A percentile compares a stretch with the other conserved stretches of the same genome.
These are phyloP conservation scores for Agrilus planipennis DNA, from an alignment of 1,140 invertebrate genomes.

Conservation along the genomic window DNA sequence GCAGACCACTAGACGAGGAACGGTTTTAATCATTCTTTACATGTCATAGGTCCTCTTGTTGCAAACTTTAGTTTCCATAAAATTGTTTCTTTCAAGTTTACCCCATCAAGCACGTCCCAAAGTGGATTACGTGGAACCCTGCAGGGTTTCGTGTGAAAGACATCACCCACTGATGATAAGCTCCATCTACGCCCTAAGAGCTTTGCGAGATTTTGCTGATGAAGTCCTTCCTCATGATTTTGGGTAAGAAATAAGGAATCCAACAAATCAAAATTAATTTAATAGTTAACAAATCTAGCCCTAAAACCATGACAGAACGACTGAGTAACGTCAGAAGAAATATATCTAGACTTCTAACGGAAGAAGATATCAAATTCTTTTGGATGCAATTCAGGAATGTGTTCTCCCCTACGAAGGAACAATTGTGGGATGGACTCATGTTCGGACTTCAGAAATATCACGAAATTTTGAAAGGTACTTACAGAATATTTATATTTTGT, in stretches of 20 bases:
- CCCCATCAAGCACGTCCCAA: too few relatives aligned
- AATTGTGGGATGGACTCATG: conserved; percentile 42
- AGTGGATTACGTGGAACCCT: too few relatives aligned
- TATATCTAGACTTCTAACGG: conserved; percentile 36
- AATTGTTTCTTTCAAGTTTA: too few relatives aligned
- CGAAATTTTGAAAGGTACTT: conserved; percentile 27
- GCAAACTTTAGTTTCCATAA: too few relatives aligned
- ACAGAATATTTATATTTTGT: background rate
- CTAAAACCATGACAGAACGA: conserved; percentile 8
- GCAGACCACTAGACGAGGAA: too few relatives aligned
- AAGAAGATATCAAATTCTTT: conserved; percentile 38
- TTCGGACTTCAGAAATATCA: conserved; percentile 43
- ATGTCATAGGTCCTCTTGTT: too few relatives aligned
- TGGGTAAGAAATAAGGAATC: too few relatives aligned
- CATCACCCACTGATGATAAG: conserved; percentile 44
- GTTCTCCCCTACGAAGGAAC: conserved; percentile 36
- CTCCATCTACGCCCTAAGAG: conserved; percentile 39
- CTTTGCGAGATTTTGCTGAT: conserved; percentile 40
- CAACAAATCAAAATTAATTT: too few relatives aligned
- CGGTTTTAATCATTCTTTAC: too few relatives aligned
- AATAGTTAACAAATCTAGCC: too few relatives aligned
- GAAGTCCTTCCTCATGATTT: too few relatives aligned
- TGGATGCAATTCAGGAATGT: conserved; percentile 37
- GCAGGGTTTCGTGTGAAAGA: background rate
- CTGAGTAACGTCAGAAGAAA: conserved; percentile 23